phyloP scores from a whole-genome alignment of 23 tunicate species.

The Corella eumyota region DNA sequence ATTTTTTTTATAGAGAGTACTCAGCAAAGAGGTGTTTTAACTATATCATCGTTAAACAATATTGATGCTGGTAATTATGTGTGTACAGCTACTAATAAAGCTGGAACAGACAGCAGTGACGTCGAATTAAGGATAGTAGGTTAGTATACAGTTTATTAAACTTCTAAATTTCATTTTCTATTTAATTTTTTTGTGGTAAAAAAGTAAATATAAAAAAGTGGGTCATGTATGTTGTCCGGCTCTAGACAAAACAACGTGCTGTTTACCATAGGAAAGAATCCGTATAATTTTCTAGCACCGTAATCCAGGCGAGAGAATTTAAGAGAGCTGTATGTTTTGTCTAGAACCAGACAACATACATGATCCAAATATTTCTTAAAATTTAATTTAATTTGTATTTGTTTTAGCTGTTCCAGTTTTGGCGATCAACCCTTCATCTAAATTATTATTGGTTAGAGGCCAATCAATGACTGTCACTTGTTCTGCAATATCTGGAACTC shows the following conservation, averaged over 20 bases:
- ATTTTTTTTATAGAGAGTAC: no score
- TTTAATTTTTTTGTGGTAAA: no score
- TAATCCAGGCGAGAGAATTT: no score
- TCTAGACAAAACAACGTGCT: no score
- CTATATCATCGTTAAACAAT: no score
- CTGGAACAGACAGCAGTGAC: constrained; percentile 7
- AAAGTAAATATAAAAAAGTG: no score
- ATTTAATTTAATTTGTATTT: background rate
- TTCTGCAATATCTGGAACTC: constrained; percentile 12
- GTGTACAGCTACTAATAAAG: constrained; percentile 23
- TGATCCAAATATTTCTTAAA: background rate
- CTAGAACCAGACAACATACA: no score
- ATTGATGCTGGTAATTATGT: constrained; percentile 16
- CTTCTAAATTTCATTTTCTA: no score
- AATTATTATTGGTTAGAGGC: constrained; percentile 23
- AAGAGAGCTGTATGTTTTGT: no score
- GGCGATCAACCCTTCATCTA: constrained; percentile 12
- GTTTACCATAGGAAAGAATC: background rate
- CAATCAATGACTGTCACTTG: constrained; percentile 29
- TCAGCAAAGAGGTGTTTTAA: no score
- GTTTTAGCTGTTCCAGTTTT: constrained; percentile 33
- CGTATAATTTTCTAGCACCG: background rate
- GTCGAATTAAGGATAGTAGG: constrained; percentile 9
- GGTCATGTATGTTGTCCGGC: no score
- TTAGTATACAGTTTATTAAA: background rate